These are phyloP conservation scores for Enoplosus armatus DNA, from an alignment of 2,797 vertebrate species.

Conservation along the genomic window DNA sequence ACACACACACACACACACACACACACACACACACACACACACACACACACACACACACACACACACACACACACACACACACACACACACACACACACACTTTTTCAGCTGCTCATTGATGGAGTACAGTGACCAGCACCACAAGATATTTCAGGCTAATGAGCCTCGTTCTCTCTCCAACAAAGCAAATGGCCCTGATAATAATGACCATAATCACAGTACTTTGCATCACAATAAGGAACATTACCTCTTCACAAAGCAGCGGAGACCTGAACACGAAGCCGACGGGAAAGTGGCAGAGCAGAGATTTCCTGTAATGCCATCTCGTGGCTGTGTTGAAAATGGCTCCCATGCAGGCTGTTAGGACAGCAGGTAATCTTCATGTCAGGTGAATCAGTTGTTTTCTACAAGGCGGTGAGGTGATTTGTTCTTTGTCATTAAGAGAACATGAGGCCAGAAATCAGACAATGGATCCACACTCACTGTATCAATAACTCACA, in stretches of 20 bases:
- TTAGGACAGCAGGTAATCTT: background rate
- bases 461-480: background rate
- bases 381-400: background rate
- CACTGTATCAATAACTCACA: background rate
- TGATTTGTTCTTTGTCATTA: background rate
- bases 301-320: slow-evolving; percentile 21
- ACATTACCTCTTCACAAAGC: slow-evolving; percentile 35
- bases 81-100: background rate
- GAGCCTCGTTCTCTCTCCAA: slow-evolving; percentile 39
- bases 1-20: background rate
- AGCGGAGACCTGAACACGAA: slow-evolving; percentile 26
- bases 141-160: slow-evolving; percentile 54
- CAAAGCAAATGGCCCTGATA: slow-evolving; percentile 51
- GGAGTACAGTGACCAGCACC: slow-evolving; percentile 22
- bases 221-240: slow-evolving; percentile 50
- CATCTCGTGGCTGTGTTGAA: slow-evolving; percentile 14
- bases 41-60: background rate
- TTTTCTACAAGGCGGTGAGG: background rate
- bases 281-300: background rate
- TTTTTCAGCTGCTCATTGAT: slow-evolving; percentile 22
- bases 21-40: background rate
- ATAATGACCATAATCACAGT: slow-evolving; percentile 57
- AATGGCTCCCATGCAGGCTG: background rate
- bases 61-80: background rate
- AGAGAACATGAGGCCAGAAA: background rate